Base-by-base conservation (phyloP, 2,888 invertebrate genomes). In the Malthinus seriepunctatus region DNA sequence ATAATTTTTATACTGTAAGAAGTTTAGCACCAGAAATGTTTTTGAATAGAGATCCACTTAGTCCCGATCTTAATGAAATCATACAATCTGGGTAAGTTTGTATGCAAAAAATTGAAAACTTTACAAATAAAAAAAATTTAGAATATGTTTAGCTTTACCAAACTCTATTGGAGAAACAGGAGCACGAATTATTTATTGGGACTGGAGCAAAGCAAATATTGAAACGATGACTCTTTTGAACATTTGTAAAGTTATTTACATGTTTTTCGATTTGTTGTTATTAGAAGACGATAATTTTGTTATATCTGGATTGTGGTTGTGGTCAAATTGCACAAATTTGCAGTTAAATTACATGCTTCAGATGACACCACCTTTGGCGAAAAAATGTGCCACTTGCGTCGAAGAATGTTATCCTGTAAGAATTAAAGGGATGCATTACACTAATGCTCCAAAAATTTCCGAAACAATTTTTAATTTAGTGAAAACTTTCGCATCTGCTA, bases 1-100 rank as follows among this genome's bases (percentile, higher is more conserved):
- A 84, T 60, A 81, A 81, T 76, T 86, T 81, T 68, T 86, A 86
- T 68, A 84, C 84, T 8, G 71, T 82, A 69, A 82, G 83, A 62
- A 79, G 80, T 2, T 76, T 83, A 32, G 78, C 84, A 1, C 86
- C 87, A 1, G 86, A 86, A 66, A 78, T 86, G 62, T 83, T 84
- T 65, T 76, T 78, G 6, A 71, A 80, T 58, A 77, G 82, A 67
- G 82, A 84, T 71, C 82, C 83, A 1, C 55, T 62, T 12, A 34
- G 61, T 7, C 63, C 71, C 0, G 69, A 72, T 55, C 56, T 73
- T 10, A 67, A 70, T 60, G 39, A 42, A 42, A 10, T 35, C 1
- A 10, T 35, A 35, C 9, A 35, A 35, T 9, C 35, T 7, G 35
- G 35, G 35, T 35, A 35, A 23, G 23, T 23, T 23, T 23, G n/a